A percentile compares a stretch with the other conserved stretches of the same genome.
Conservation (phyloP, 2,888 invertebrate genomes). For the Nemotelus pantherinus region DNA sequence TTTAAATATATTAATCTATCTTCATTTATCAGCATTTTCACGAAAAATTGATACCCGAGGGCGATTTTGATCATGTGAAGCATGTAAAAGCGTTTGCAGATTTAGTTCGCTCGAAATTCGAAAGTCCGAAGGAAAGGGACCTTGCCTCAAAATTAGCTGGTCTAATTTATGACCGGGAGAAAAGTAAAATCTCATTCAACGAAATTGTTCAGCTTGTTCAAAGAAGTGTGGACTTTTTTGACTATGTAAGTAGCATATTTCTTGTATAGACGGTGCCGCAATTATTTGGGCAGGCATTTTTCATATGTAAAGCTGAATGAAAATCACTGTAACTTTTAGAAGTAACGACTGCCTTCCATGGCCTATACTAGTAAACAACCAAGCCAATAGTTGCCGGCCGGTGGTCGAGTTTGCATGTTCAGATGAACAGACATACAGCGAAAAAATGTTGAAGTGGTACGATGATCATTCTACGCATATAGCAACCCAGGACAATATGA, state of each 20-base stretch:
- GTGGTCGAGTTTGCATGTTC: too few species aligned
- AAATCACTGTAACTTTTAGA: too few species aligned
- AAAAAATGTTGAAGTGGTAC: too few species aligned
- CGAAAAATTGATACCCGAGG: constrained; percentile 37
- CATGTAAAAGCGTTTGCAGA: neutral
- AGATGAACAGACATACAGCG: too few species aligned
- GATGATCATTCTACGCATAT: too few species aligned
- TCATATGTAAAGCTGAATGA: too few species aligned
- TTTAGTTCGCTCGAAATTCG: neutral
- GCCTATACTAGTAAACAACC: too few species aligned
- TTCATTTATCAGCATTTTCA: constrained; percentile 4
- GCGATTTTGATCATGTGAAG: constrained; percentile 11
- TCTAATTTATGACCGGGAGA: neutral
- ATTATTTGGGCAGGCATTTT: too few species aligned
- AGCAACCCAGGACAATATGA: too few species aligned
- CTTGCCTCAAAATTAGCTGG: neutral
- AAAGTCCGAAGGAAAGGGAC: neutral
- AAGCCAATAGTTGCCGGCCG: too few species aligned
- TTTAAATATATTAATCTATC: neutral
- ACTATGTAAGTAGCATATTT: constrained; percentile 13
- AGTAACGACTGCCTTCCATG: too few species aligned
- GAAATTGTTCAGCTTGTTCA: constrained; percentile 1
- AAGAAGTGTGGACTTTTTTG: constrained; percentile 3
- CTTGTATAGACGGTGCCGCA: too few species aligned
- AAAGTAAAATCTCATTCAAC: neutral